A percentile compares a stretch with the other conserved stretches of the same genome.
Evolutionary conservation across 92 coral and sea anemone species (phyloP).

Genomic region (Porites divaricata): DNA sequence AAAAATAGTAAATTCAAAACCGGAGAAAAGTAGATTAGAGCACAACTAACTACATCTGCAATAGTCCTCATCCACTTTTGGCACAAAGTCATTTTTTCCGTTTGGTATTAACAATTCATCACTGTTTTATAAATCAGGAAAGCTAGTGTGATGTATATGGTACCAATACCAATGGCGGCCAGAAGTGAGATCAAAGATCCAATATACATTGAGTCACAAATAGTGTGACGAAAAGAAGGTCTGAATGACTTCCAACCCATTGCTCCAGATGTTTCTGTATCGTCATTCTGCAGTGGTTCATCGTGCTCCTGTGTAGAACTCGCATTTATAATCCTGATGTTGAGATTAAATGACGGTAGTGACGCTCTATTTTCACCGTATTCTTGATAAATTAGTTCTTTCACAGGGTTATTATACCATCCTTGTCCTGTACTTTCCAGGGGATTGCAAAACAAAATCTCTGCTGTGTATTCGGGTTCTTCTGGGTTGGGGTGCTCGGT

Average conservation of each 20-base stretch:
- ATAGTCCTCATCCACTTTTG: not conserved
- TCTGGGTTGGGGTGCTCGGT: not conserved
- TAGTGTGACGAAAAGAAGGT: not conserved
- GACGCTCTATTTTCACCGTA: not conserved
- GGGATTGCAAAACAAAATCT: not conserved
- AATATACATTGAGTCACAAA: not conserved
- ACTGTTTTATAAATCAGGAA: not conserved
- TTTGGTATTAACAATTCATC: not conserved
- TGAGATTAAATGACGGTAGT: not conserved
- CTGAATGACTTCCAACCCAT: conserved; percentile 19
- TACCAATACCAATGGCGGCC: not conserved
- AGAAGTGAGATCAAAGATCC: not conserved
- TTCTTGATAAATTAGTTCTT: not conserved
- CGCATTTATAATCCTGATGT: not conserved
- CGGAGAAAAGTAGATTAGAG: not conserved
- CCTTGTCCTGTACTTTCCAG: not conserved
- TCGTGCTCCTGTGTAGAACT: not conserved
- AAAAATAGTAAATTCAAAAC: not conserved
- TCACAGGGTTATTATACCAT: conserved; percentile 7
- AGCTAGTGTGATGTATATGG: not conserved
- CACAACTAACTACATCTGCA: not conserved
- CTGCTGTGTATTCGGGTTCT: not conserved
- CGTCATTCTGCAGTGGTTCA: not conserved
- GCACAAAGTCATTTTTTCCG: not conserved
- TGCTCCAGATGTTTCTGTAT: not conserved